phyloP scores from a whole-genome alignment of 2,797 vertebrate species.

The Danio albolineatus region DNA sequence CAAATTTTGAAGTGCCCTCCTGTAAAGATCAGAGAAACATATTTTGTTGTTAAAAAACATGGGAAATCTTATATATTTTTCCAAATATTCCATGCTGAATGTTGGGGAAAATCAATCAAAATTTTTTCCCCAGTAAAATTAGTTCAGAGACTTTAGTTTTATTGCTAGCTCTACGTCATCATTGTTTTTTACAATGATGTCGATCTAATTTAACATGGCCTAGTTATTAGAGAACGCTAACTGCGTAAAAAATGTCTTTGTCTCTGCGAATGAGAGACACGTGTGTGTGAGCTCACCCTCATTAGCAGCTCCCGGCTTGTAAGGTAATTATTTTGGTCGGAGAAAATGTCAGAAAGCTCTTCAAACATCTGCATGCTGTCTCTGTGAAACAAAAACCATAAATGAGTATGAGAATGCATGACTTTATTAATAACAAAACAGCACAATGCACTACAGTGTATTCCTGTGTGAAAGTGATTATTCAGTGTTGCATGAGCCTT shows the following conservation, averaged over 20 bases:
- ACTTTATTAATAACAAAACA: neutral
- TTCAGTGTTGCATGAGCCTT: neutral
- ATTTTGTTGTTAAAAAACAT: neutral
- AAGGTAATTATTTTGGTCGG: slow-evolving; percentile 93
- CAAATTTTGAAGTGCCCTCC: slow-evolving; percentile 98
- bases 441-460: neutral
- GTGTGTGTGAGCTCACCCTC: slow-evolving; percentile 82
- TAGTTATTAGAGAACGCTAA: neutral
- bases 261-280: neutral
- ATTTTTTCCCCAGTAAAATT: too few species aligned
- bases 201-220: neutral
- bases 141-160: too few species aligned
- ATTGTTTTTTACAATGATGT: neutral
- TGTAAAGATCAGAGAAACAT: slow-evolving; percentile 63
- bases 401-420: neutral
- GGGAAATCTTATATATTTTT: neutral
- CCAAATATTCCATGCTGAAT: neutral
- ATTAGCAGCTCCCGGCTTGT: slow-evolving; percentile 94
- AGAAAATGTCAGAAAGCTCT: slow-evolving; percentile 95
- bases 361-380: slow-evolving; percentile 91
- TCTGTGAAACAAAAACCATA: slow-evolving; percentile 67
- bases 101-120: too few species aligned
- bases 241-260: neutral
- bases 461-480: neutral
- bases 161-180: neutral